Conservation (phyloP, 1,140 invertebrate species). For the Nixonia krombeini region DNA sequence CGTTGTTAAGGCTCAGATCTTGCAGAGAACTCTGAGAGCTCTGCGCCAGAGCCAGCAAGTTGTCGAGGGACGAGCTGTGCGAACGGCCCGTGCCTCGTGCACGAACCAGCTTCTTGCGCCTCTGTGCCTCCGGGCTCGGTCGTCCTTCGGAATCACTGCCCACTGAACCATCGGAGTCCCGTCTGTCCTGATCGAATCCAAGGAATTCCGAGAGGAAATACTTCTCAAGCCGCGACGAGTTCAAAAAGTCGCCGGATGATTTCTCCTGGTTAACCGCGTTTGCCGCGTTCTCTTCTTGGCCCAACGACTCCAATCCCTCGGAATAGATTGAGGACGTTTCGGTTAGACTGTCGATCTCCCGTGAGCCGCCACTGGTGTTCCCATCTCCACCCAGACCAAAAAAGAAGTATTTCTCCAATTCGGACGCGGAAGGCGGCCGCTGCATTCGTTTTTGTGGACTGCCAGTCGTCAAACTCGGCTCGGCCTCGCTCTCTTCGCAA, state of each 20-base stretch:
- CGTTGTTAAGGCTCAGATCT: conserved; percentile 57
- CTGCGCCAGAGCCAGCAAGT: conserved; percentile 75
- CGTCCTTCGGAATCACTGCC: conserved; percentile 90
- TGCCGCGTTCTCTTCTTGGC: conserved; percentile 71
- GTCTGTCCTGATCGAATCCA: conserved; percentile 80
- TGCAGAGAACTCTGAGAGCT: conserved; percentile 70
- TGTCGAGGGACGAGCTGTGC: conserved; percentile 85
- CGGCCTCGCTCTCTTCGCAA: conserved; percentile 89
- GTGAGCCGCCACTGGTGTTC: conserved; percentile 67
- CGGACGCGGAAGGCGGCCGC: conserved; percentile 81
- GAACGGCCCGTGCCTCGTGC: conserved; percentile 85
- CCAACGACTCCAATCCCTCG: conserved; percentile 82
- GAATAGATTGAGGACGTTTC: conserved; percentile 91
- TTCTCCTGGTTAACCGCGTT: conserved; percentile 73
- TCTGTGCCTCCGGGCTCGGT: conserved; percentile 85
- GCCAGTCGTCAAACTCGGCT: conserved; percentile 69
- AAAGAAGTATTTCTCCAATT: conserved; percentile 93
- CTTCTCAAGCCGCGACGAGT: conserved; percentile 89
- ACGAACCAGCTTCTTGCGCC: conserved; percentile 83
- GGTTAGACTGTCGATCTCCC: conserved; percentile 81
- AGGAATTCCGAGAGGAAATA: conserved; percentile 91
- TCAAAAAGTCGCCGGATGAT: conserved; percentile 79
- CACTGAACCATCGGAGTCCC: conserved; percentile 84
- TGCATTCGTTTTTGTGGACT: conserved; percentile 70
- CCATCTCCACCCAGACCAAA: conserved; percentile 85